These are phyloP conservation scores for Melanitta fusca DNA, from an alignment of 2,797 vertebrate species.

Conservation along the genomic window DNA sequence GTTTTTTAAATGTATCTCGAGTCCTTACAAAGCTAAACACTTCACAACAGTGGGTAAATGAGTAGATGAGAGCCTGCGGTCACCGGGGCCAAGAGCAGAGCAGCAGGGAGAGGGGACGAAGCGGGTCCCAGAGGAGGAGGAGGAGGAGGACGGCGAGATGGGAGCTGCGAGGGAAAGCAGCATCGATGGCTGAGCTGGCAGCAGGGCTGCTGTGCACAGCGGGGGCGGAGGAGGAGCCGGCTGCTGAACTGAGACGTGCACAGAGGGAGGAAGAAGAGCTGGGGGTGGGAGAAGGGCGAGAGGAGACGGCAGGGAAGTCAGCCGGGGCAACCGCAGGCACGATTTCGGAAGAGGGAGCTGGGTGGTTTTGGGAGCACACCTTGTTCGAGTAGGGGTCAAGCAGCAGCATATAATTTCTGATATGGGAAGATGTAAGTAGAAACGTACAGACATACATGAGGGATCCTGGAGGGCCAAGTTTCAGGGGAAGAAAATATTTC, in stretches of 20 bases:
- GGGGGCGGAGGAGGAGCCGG: neutral
- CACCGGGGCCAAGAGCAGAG: neutral
- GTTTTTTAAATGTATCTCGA: neutral
- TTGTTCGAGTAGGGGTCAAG: neutral
- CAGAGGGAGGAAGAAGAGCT: neutral
- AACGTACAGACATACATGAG: fast-evolving
- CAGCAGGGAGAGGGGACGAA: neutral
- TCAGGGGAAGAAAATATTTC: neutral
- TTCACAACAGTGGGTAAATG: slow-evolving; percentile 9
- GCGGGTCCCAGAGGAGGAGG: neutral
- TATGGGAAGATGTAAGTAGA: neutral
- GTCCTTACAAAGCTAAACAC: slow-evolving; percentile 27
- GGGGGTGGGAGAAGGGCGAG: neutral
- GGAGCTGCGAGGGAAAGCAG: neutral
- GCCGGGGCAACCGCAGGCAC: neutral
- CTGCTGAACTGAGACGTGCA: neutral
- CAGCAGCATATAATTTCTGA: neutral
- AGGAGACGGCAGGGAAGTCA: neutral
- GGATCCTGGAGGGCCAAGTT: neutral
- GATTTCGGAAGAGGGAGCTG: neutral
- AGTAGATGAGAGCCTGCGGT: neutral
- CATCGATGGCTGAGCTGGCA: neutral
- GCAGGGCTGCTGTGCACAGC: neutral
- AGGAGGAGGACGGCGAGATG: neutral
- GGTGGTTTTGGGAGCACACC: fast-evolving